A percentile compares a stretch with the other conserved stretches of the same genome.
These are phyloP conservation scores for Limosa lapponica DNA, from an alignment of 2,797 vertebrate genomes.

Conservation along the genomic window DNA sequence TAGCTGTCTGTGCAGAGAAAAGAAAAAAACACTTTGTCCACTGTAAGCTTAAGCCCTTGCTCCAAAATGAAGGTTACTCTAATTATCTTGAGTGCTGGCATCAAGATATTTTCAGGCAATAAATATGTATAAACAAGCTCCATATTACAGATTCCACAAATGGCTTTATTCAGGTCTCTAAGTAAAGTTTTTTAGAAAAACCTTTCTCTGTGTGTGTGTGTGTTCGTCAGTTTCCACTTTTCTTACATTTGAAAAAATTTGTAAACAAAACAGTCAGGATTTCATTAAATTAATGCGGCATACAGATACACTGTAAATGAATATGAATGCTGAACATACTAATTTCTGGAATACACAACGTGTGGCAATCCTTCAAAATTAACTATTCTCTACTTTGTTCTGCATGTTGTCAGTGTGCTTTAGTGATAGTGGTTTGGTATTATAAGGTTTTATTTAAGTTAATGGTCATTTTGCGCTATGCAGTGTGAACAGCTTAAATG, in stretches of 20 bases:
- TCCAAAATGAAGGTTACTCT: neutral
- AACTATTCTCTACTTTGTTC: neutral
- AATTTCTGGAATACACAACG: neutral
- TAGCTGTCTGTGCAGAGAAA: neutral
- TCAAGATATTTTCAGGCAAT: neutral
- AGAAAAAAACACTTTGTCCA: slow-evolving; percentile 2
- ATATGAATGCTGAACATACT: neutral
- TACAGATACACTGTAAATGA: neutral
- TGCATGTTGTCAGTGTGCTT: neutral
- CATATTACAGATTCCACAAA: neutral
- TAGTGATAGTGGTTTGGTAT: neutral
- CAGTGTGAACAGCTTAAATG: neutral
- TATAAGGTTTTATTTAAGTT: neutral
- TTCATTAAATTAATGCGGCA: neutral
- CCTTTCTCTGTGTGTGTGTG: neutral
- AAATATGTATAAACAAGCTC: slow-evolving; percentile 9
- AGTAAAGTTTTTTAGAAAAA: neutral
- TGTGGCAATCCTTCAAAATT: neutral
- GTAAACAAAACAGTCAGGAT: neutral
- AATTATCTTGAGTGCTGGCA: neutral
- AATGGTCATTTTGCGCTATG: neutral
- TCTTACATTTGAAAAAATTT: neutral
- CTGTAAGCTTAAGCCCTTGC: neutral
- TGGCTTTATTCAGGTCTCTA: neutral
- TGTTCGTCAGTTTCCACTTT: neutral